Evolutionary conservation across 2,888 invertebrate genomes (phyloP).

Genomic region (Drosophila siamana): DNA sequence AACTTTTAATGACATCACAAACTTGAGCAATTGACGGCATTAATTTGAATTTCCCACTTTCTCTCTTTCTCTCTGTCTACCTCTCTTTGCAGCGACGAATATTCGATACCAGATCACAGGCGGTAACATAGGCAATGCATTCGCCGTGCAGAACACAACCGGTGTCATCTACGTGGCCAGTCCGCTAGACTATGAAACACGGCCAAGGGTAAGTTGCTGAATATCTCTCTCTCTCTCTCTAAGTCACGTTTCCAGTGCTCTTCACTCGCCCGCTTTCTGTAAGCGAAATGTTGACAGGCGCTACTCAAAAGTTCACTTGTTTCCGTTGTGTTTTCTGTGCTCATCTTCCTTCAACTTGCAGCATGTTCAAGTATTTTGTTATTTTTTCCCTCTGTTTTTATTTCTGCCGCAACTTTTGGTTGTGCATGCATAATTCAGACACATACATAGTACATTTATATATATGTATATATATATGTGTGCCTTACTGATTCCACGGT

Average conservation of each 20-base stretch:
- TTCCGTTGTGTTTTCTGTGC: conserved; percentile 5
- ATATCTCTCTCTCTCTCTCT: no score
- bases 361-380: conserved; percentile 3
- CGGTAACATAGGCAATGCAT: conserved; percentile 99
- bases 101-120: conserved; percentile 99
- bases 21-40: conserved; percentile 21
- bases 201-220: conserved; percentile 95
- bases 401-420: conserved; percentile 50
- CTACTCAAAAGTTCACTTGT: conserved; percentile 26
- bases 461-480: neutral
- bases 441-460: conserved; percentile 5
- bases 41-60: conserved; percentile 3
- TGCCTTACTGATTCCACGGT: conserved; percentile 46
- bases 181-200: conserved; percentile 97
- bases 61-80: neutral
- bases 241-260: neutral
- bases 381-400: conserved; percentile 16
- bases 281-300: conserved; percentile 16
- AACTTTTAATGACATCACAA: conserved; percentile 37
- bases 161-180: conserved; percentile 99
- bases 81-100: conserved; percentile 92
- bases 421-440: conserved; percentile 74
- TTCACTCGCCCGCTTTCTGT: conserved; percentile 8
- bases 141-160: conserved; percentile 98
- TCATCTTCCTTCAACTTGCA: conserved; percentile 34